phyloP scores from a whole-genome alignment of 1,140 invertebrate genomes.

The Bicyclus anynana region DNA sequence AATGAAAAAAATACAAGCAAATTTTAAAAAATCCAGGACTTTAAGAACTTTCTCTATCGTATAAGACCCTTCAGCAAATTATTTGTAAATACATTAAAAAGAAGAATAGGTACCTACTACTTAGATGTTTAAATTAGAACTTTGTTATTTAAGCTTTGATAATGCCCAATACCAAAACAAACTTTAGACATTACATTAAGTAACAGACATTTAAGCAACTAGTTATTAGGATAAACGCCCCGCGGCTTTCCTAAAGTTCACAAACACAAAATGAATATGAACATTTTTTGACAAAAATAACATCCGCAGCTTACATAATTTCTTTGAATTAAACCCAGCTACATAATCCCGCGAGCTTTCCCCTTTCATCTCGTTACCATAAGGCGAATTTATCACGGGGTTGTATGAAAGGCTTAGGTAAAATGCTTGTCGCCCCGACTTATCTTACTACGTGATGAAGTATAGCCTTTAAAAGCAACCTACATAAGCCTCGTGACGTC shows the following conservation, averaged over 20 bases:
- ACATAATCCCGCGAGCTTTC: constrained; percentile 32
- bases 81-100: too few species aligned
- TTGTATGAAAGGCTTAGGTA: constrained; percentile 18
- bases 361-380: constrained; percentile 33
- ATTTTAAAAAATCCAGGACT: too few species aligned
- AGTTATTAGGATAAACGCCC: background rate
- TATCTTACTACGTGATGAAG: constrained; percentile 2
- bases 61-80: too few species aligned
- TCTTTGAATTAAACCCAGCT: constrained; percentile 25
- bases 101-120: too few species aligned
- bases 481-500: background rate
- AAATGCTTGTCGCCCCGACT: constrained; percentile 6
- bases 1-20: too few species aligned
- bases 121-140: too few species aligned
- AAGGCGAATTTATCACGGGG: constrained; percentile 28
- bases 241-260: background rate
- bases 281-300: constrained; percentile 12
- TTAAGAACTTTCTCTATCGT: too few species aligned
- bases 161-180: too few species aligned
- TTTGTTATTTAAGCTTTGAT: too few species aligned
- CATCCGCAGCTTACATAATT: constrained; percentile 33
- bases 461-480: constrained; percentile 4
- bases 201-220: background rate
- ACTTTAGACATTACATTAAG: background rate
- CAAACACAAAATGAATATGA: background rate